These are phyloP conservation scores for Dipodomys spectabilis DNA, from an alignment of 2,113 vertebrate genomes.

Conservation along the genomic window DNA sequence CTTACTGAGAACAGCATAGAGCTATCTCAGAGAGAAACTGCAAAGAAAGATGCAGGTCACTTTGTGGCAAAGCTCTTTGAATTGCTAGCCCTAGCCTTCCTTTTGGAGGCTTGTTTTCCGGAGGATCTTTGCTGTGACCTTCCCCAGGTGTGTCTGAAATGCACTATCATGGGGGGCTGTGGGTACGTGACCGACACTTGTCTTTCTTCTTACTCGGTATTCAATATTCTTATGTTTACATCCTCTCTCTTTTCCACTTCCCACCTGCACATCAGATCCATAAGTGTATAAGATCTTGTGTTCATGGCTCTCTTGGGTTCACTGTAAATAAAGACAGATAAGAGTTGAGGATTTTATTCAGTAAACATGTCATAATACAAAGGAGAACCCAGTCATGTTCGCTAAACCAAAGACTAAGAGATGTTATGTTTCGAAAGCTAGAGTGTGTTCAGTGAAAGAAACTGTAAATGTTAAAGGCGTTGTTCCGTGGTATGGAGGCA, in stretches of 20 bases:
- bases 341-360: background rate
- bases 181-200: background rate
- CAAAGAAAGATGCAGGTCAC: background rate
- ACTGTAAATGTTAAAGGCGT: background rate
- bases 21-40: background rate
- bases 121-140: background rate
- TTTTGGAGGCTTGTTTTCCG: background rate
- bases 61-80: too few relatives aligned
- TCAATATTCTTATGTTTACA: background rate
- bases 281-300: background rate
- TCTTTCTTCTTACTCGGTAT: background rate
- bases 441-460: background rate
- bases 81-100: background rate
- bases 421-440: background rate
- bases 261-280: background rate
- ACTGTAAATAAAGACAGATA: background rate
- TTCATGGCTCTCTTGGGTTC: background rate
- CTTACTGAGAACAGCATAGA: too few relatives aligned
- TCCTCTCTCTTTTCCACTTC: fast-evolving
- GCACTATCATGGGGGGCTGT: too few relatives aligned
- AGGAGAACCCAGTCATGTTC: background rate
- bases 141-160: background rate
- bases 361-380: background rate
- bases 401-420: background rate
- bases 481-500: background rate